phyloP scores from a whole-genome alignment of 2,888 invertebrate species.

The Thymelicus sylvestris region DNA sequence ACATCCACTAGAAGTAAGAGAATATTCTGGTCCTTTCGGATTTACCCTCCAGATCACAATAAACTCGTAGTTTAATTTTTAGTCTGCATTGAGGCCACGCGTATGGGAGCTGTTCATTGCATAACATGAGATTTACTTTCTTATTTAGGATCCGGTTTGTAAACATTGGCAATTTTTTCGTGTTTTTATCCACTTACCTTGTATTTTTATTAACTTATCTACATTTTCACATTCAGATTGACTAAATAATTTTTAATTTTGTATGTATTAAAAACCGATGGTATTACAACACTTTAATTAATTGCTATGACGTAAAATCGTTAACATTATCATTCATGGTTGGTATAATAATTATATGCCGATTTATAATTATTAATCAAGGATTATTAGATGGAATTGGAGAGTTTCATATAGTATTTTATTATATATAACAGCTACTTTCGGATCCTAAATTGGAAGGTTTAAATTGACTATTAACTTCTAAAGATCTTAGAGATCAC shows the following conservation, averaged over 20 bases:
- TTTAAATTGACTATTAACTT: conserved; percentile 8
- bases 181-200: too few relatives aligned
- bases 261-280: neutral
- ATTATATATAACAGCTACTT: neutral
- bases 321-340: too few relatives aligned
- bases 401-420: too few relatives aligned
- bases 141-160: neutral
- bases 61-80: conserved; percentile 72
- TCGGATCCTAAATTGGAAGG: neutral
- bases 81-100: conserved; percentile 65
- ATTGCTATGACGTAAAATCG: neutral
- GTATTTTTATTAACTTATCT: too few relatives aligned
- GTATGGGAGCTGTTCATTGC: conserved; percentile 26
- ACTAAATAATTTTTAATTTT: neutral
- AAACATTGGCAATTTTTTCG: too few relatives aligned
- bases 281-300: neutral
- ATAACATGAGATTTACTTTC: conserved; percentile 10
- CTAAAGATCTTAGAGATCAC: conserved; percentile 30
- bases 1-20: conserved; percentile 80
- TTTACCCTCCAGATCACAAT: conserved; percentile 79
- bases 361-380: too few relatives aligned
- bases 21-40: conserved; percentile 75
- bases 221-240: neutral
- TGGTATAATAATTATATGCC: too few relatives aligned
- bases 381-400: too few relatives aligned